phyloP scores from a whole-genome alignment of 2,113 vertebrate genomes.

The Tupaia tana region DNA sequence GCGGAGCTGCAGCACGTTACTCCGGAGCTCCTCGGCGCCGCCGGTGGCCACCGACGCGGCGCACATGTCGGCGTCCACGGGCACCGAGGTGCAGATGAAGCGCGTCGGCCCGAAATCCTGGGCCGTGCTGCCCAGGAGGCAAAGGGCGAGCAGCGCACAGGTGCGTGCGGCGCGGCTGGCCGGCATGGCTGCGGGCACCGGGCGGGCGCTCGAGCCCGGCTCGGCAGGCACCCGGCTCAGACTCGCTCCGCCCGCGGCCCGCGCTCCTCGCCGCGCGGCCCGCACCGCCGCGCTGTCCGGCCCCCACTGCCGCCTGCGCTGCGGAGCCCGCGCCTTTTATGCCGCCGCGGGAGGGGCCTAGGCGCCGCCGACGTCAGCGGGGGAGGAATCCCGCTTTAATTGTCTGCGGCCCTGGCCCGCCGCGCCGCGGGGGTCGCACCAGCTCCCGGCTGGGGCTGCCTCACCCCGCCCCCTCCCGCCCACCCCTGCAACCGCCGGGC shows the following conservation, averaged over 20 bases:
- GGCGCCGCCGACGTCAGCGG: slow-evolving; percentile 82
- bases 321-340: slow-evolving; percentile 86
- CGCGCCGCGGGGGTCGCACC: slow-evolving; percentile 51
- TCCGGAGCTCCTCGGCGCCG: slow-evolving; percentile 94
- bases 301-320: slow-evolving; percentile 81
- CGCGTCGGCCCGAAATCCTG: slow-evolving; percentile 94
- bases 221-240: background rate
- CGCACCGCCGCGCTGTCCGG: slow-evolving; percentile 76
- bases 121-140: slow-evolving; percentile 85
- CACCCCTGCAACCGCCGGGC: too few relatives aligned
- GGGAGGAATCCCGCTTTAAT: slow-evolving; percentile 88
- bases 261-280: slow-evolving; percentile 15
- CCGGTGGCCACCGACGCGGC: slow-evolving; percentile 92
- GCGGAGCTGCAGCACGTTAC: slow-evolving; percentile 94
- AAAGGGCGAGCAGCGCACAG: slow-evolving; percentile 86
- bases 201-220: background rate
- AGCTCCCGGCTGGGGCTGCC: background rate
- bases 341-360: slow-evolving; percentile 81
- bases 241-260: slow-evolving; percentile 56
- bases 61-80: slow-evolving; percentile 97
- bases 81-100: slow-evolving; percentile 98
- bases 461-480: background rate
- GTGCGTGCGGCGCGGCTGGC: slow-evolving; percentile 82
- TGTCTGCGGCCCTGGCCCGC: slow-evolving; percentile 54
- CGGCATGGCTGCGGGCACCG: slow-evolving; percentile 80